Base-by-base conservation (phyloP, 1,140 invertebrate genomes). In the Drosophila funebris region DNA sequence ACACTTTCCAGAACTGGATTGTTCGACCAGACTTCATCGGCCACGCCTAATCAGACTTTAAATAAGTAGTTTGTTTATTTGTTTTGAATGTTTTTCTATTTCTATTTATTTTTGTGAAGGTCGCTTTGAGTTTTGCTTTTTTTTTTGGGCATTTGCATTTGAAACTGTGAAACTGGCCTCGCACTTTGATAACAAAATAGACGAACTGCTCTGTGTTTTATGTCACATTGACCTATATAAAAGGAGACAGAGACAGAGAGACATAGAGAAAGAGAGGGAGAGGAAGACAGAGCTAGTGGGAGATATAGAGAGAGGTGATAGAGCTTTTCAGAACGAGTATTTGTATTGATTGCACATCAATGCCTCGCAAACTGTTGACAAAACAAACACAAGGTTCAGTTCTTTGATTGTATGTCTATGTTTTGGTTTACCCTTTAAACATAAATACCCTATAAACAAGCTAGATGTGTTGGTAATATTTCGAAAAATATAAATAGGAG, bases 141-240 rank as follows among this genome's bases (percentile, higher is more conserved):
- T 61, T 22, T 50, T 52, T 69, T 48, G 27, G 57, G 44, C 58
- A 64, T 74, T 74, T 70, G 66, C 67, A 70, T 74, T 74, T 71
- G 31, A 67, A 64, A 36, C 48, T 63, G 36, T 37, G 33, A 37
- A 13, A 36, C 50, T 54, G 39, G 50, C 50, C 50, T 67, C 31
- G 53, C 4, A 41, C 44, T 60, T 60, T 50, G 61, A 71, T 57
- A 70, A 63, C 20, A 54, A 29, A 22, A 67, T 29, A 64, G 11
- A 29, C 62, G 3, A 22, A 43, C 14, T 68, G 20, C 41, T 43
- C 27, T 14, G 36, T 13, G 22, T 29, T 48, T 33, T 57, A 53
- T 43, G 68, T 75, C 61, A 71, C 73, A 75, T 72, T 75, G 73
- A 75, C 73, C 73, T 61, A 75, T 71, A 66, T 75, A 66, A 18